These are phyloP conservation scores for Lepus oiostolus DNA, from an alignment of 2,797 vertebrate species.

Conservation along the genomic window DNA sequence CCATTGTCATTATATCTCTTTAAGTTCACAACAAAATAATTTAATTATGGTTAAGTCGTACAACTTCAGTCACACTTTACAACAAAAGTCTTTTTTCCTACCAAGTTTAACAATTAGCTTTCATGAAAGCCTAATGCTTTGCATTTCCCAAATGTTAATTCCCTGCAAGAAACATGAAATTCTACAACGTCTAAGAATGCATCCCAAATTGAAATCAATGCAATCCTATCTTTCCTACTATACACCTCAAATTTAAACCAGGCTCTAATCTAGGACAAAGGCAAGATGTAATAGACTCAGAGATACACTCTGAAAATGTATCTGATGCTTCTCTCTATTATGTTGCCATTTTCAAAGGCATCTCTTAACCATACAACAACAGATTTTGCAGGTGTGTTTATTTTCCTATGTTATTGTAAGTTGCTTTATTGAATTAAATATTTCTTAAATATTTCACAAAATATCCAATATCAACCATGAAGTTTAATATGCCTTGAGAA, in stretches of 20 bases:
- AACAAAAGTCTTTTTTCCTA: not conserved
- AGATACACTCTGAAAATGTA: not conserved
- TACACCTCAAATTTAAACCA: not conserved
- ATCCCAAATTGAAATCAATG: not conserved
- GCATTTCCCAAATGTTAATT: not conserved
- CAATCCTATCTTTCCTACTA: not conserved
- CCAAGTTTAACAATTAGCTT: slow-evolving; percentile 27
- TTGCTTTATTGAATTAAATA: slow-evolving; percentile 29
- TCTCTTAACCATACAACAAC: not conserved
- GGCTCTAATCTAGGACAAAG: not conserved
- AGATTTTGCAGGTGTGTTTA: not conserved
- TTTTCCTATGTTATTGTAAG: slow-evolving; percentile 21
- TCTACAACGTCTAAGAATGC: not conserved
- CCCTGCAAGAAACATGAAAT: not conserved
- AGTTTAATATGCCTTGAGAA: slow-evolving; percentile 29
- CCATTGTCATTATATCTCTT: slow-evolving; percentile 51
- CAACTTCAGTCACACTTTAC: not conserved
- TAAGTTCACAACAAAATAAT: not conserved
- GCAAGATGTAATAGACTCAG: not conserved
- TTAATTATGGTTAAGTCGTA: not conserved
- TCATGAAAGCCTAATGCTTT: not conserved
- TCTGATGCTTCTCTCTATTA: not conserved
- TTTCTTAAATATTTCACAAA: slow-evolving; percentile 29
- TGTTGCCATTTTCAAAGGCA: not conserved
- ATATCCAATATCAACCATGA: slow-evolving; percentile 28